Percentiles rank a stretch among this genome's conserved stretches.
Conservation (phyloP, 2,888 invertebrate species). For the Glaucopsyche alexis region DNA sequence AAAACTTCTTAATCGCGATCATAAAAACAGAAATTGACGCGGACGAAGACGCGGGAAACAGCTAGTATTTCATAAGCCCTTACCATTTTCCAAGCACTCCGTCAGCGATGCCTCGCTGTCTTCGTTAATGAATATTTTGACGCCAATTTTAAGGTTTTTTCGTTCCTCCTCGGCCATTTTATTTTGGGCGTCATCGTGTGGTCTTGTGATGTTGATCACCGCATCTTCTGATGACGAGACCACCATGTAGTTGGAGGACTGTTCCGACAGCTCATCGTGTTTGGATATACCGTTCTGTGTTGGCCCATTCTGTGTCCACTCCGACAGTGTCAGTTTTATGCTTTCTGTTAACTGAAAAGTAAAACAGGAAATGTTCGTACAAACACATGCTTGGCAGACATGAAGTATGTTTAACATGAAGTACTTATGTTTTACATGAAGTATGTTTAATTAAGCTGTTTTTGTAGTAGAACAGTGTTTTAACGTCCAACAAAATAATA, state of each 20-base stretch:
- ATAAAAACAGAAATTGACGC: no score
- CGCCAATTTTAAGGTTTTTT: constrained; percentile 89
- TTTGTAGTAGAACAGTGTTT: no score
- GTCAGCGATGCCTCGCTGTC: constrained; percentile 82
- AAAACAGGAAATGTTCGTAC: neutral
- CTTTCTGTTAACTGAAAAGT: constrained; percentile 69
- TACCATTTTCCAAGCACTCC: constrained; percentile 88
- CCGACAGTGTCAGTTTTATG: constrained; percentile 70
- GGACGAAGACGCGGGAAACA: no score
- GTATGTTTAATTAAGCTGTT: no score
- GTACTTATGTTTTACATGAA: no score
- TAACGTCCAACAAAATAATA: no score
- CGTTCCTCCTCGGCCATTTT: constrained; percentile 85
- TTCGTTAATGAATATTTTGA: constrained; percentile 91
- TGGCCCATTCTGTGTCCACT: constrained; percentile 63
- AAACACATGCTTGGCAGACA: neutral
- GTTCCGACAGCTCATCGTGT: constrained; percentile 44
- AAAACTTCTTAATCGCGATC: no score
- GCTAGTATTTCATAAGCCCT: constrained; percentile 41
- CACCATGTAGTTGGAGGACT: constrained; percentile 61
- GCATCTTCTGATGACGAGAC: constrained; percentile 57
- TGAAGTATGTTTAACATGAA: no score
- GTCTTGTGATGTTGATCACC: constrained; percentile 78
- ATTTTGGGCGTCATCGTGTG: constrained; percentile 81
- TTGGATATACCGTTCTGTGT: constrained; percentile 55